Base-by-base conservation (phyloP, 2,113 vertebrate genomes). In the Agapornis roseicollis region DNA sequence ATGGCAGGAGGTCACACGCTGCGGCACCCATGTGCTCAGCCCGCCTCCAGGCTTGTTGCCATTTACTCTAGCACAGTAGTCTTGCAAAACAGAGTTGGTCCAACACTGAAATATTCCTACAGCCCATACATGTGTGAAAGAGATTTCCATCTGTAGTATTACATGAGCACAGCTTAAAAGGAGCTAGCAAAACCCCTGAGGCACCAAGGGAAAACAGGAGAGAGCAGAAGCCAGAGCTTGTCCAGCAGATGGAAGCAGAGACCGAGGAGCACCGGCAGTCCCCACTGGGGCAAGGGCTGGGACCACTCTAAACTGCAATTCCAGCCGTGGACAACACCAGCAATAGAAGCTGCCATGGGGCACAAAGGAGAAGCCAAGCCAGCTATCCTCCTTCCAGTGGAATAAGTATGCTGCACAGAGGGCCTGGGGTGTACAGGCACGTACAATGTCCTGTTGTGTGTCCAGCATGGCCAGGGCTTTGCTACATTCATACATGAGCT, bases 181-280 rank as follows among this genome's bases (percentile, higher is more conserved):
- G 71, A 80, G 55, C 20, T 9, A 47, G 33, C 16, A 70, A 93
- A 83, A 64, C 23, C 60, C 79, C 79, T 3, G 31, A 73, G 90
- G 71, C 63, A n/a, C 58, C 20, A 13, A 61, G 10, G 46, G 61
- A 64, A 85, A 74, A n/a, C 0, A 0, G 55, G 68, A 84, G 63
- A 1, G 22, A 95, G 68, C 72, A 88, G 89, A 76, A 97, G 82
- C 71, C 68, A 22, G 68, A 9, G 29, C 90, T 85, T 93, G 94
- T 95, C 97, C 98, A 97, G 96, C 92, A 98, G 97, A 96, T 97
- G 97, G 97, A 96, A 92, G 88, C 96, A 98, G 97, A 98, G 96
- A 96, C 93, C 89, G 0, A 93, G 83, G 53, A 92, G 93, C 15
- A 0, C 27, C 65, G 14, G 0, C 2, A 2, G 64, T 13, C 53